Evolutionary conservation across 2,113 vertebrate genomes (phyloP), one percentile per base, ranked within the genome.

Genomic region (Toxotes chatareus): DNA sequence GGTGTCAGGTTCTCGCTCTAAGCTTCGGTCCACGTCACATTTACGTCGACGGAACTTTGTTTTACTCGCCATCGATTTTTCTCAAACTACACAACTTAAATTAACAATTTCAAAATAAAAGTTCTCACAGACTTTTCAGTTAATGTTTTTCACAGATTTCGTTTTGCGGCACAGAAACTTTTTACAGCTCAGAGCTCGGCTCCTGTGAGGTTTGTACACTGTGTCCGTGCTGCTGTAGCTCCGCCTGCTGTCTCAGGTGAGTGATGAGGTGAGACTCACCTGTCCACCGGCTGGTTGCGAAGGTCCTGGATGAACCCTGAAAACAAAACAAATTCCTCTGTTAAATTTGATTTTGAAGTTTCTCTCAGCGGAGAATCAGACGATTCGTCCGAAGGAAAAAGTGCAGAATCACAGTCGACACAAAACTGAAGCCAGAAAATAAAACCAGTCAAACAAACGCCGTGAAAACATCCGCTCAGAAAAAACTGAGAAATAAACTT

Each of bases 291-390:
- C 1, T 97, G 97, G 93, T 96, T 99, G 70, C 97, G 96, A 73
- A 97, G 97, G 90, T 99, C 98, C 94, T 97, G 99, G 94, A 99
- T 96, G 95, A 98, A 99, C 87, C 98, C 98, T 99, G 95, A 44
- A 57, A 76, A 95, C 93, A 59, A 71, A 84, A 80, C 14, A 10
- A 42, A 56, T 56, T 12, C 12, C 11, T 23, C 0, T n/a, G 40
- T 74, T 57, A 51, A 40, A 76, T 16, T 31, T 19, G 0, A 42
- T n/a, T 32, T 77, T 49, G 23, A 23, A 4, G 21, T 31, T 17
- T 42, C 12, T 14, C 7, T 40, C 38, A 40, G 38, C 19, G 34
- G 53, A 73, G 32, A 42, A 38, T 16, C 36, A 7, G 23, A 5
- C 0, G 12, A 17, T 21, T 16, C 16, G 49, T 21, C 17, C 3